Evolutionary conservation across 2,113 vertebrate genomes (phyloP), one percentile per base, ranked within the genome.

Genomic region (Percopsis transmontana): DNA sequence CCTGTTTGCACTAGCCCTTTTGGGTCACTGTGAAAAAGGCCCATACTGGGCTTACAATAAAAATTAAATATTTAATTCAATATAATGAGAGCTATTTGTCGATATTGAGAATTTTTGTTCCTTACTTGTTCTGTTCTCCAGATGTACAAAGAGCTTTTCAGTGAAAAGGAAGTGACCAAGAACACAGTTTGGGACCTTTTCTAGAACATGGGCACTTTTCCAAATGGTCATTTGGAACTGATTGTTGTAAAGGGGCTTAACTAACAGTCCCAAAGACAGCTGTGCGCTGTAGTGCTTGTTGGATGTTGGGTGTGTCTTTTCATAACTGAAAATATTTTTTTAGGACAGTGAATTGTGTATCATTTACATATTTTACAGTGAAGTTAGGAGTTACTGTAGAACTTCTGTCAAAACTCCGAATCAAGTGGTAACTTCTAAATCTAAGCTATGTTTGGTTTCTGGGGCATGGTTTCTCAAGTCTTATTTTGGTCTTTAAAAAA

Each of bases 401-500:
- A 48, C 56, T 38, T 12, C 50, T 67, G 40, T 74, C 33, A 50
- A 38, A 78, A 51, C 41, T n/a, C 23, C 9, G 50, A 8, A 56
- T 70, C 23, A 27, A 57, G 57, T 57, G 20, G 2, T 14, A 15
- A 58, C 38, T 53, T 54, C 33, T 38, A 62, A 66, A 66, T 61
- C 13, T 44, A 18, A 48, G 55, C 23, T 80, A 72, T 62, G 55
- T 72, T 75, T 68, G 44, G 59, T 84, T 79, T 82, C 76, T 77
- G 61, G 66, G 6, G 44, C 72, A 76, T 72, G 58, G 12, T 44
- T n/a, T 79, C 24, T 48, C 41, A 39, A 27, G 15, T 33, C 10
- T 33, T 39, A 39, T 38, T 57, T 5, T 58, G 24, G 38, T 44
- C 12, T 70, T 48, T 70, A 20, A 50, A 60, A 72, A 66, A 59